Evolutionary conservation across 2,797 vertebrate species (phyloP).

Genomic region (Podargus strigoides): DNA sequence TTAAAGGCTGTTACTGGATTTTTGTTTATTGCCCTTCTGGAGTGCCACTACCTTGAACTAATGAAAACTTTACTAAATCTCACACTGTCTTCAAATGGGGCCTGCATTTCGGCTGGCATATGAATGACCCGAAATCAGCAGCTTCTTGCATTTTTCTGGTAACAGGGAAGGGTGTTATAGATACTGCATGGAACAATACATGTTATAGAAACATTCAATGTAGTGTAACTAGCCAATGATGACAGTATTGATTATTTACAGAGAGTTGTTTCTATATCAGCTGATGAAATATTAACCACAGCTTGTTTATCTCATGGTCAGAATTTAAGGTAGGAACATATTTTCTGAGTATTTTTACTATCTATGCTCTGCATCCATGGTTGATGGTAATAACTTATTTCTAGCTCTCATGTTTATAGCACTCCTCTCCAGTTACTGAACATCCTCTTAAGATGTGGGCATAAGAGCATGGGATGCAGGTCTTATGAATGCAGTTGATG

Average conservation of each 20-base stretch:
- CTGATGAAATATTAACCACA: not conserved
- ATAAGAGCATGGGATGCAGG: accelerated
- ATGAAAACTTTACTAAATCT: not conserved
- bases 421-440: not conserved
- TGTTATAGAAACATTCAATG: not conserved
- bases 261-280: not conserved
- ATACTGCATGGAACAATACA: not conserved
- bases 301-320: not conserved
- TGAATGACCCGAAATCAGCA: not conserved
- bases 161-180: not conserved
- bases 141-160: not conserved
- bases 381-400: not conserved
- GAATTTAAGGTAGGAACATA: not conserved
- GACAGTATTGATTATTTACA: not conserved
- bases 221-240: not conserved
- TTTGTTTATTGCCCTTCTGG: not conserved
- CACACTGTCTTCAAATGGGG: not conserved
- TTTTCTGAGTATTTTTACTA: not conserved
- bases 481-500: not conserved
- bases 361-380: not conserved
- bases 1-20: not conserved
- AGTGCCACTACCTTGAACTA: not conserved
- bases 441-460: not conserved
- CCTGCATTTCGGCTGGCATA: not conserved
- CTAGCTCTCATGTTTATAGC: not conserved